Percentiles rank a stretch among this genome's conserved stretches.
Evolutionary conservation across 2,888 invertebrate species (phyloP).

Genomic region (Nezara viridula): DNA sequence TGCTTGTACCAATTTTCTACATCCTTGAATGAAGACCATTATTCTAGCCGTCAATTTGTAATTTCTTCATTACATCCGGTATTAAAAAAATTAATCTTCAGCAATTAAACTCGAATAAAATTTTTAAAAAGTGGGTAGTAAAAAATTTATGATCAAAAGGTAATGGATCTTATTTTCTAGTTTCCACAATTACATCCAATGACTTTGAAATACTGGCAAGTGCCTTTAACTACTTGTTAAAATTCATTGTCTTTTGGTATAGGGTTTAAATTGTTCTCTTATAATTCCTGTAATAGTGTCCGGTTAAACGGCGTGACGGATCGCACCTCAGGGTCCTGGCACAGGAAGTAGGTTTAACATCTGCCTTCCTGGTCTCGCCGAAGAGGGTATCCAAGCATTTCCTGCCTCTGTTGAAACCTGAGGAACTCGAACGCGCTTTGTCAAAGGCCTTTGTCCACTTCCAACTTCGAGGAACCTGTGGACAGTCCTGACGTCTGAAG

Average conservation of each 20-base stretch:
- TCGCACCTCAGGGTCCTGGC: background rate
- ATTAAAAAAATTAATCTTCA: conserved; percentile 5
- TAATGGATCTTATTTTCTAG: background rate
- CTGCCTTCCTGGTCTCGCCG: conserved; percentile 15
- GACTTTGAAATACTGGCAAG: background rate
- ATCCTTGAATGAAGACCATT: background rate
- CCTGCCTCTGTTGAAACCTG: conserved; percentile 25
- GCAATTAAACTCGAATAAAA: background rate
- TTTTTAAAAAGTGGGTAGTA: background rate
- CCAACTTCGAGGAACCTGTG: conserved; percentile 30
- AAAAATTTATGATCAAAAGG: background rate
- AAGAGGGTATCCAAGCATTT: conserved; percentile 3
- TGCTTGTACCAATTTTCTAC: background rate
- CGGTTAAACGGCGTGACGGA: conserved; percentile 11
- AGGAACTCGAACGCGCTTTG: conserved; percentile 35
- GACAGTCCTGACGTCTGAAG: conserved; percentile 26
- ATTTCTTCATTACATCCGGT: background rate
- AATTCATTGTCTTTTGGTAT: conserved; percentile 35
- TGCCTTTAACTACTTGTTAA: background rate
- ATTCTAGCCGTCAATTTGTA: background rate
- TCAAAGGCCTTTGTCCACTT: conserved; percentile 39
- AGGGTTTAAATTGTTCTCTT: background rate
- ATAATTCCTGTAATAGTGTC: background rate
- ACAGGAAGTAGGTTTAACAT: background rate
- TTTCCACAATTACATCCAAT: conserved; percentile 5